Evolutionary conservation across 2,888 invertebrate genomes (phyloP).

Genomic region (Dicyrtoma fusca): DNA sequence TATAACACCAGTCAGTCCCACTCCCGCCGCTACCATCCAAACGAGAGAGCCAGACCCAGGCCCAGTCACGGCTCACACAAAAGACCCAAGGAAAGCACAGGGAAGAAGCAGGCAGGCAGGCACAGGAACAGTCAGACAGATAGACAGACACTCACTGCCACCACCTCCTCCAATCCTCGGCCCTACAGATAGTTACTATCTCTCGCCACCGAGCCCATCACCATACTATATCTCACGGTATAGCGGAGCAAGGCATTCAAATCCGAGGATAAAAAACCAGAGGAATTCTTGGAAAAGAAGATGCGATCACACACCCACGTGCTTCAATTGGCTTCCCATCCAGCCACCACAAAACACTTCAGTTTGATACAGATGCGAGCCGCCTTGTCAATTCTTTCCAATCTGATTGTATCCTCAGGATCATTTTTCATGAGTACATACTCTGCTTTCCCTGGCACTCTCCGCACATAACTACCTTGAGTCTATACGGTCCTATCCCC

Average conservation of each 20-base stretch:
- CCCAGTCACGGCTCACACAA: not conserved
- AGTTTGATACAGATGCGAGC: slow-evolving; percentile 35
- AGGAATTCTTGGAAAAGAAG: not conserved
- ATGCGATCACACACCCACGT: slow-evolving; percentile 24
- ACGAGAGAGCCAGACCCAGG: not conserved
- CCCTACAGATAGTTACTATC: no score
- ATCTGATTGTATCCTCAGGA: slow-evolving; percentile 41
- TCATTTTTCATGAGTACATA: slow-evolving; percentile 45
- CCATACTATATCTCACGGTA: not conserved
- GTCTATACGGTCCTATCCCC: no score
- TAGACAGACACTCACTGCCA: not conserved
- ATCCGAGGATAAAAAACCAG: not conserved
- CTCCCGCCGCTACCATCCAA: no score
- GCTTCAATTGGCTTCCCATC: slow-evolving; percentile 35
- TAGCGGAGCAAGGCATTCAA: not conserved
- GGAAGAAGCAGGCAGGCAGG: not conserved
- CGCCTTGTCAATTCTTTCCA: slow-evolving; percentile 28
- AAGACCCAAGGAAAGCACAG: not conserved
- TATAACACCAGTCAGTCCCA: not conserved
- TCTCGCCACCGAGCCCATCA: no score
- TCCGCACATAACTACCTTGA: not conserved
- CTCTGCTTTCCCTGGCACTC: not conserved
- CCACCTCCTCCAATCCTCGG: no score
- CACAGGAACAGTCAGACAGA: not conserved
- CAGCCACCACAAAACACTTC: slow-evolving; percentile 31